These are phyloP conservation scores for Phasianus colchicus DNA, from an alignment of 2,113 vertebrate species.

Conservation along the genomic window DNA sequence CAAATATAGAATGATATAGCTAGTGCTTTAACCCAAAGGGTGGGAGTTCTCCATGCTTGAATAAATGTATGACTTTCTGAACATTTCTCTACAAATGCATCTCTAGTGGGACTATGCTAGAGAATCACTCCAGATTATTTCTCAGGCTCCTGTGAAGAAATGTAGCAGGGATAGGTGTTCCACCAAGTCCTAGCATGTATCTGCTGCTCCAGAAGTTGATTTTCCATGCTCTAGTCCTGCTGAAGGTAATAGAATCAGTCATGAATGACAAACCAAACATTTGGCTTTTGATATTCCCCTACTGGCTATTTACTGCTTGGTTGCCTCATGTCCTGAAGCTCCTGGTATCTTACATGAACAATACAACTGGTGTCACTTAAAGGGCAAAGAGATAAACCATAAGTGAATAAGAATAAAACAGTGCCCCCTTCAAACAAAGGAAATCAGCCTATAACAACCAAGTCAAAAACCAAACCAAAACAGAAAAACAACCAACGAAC, in stretches of 20 bases:
- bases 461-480: neutral
- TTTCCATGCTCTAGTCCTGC: neutral
- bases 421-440: neutral
- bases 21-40: neutral
- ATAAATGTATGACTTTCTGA: neutral
- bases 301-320: neutral
- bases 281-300: slow-evolving; percentile 40
- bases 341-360: neutral
- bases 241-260: neutral
- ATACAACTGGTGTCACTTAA: slow-evolving; percentile 22
- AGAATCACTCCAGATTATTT: neutral
- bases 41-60: neutral
- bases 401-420: slow-evolving; percentile 45
- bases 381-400: slow-evolving; percentile 57
- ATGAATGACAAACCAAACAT: slow-evolving; percentile 1
- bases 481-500: neutral
- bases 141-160: neutral
- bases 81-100: neutral
- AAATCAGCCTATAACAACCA: neutral
- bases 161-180: neutral
- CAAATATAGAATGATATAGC: neutral
- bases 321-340: slow-evolving; percentile 40
- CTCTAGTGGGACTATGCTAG: neutral
- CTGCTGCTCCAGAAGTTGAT: neutral
- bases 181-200: neutral